Evolutionary conservation across 2,888 invertebrate species (phyloP).

Genomic region (Keiferia lycopersicella): DNA sequence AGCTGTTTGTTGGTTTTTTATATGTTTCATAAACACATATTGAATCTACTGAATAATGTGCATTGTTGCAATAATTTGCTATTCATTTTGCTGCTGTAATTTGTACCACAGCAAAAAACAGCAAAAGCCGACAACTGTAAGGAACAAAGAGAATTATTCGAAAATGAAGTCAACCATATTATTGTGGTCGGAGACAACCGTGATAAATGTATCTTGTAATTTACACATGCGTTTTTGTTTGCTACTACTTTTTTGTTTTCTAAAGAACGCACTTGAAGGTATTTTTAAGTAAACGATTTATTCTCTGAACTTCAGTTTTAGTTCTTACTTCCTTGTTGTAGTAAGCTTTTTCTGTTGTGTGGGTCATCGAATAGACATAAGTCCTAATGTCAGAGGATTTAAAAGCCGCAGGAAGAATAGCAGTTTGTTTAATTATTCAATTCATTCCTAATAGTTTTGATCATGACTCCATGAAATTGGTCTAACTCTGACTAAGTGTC

Average conservation of each 20-base stretch:
- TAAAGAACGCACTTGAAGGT: slow-evolving; percentile 39
- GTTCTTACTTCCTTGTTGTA: background rate
- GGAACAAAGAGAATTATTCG: slow-evolving; percentile 79
- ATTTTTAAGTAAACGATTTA: slow-evolving; percentile 25
- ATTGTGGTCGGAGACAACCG: slow-evolving; percentile 67
- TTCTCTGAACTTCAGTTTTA: slow-evolving; percentile 17
- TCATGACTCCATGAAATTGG: background rate
- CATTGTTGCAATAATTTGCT: too few relatives aligned
- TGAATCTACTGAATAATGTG: too few relatives aligned
- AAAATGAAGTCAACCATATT: slow-evolving; percentile 80
- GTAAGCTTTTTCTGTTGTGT: background rate
- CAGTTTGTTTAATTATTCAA: background rate
- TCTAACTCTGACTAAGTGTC: background rate
- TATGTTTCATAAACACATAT: too few relatives aligned
- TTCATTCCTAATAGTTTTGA: too few relatives aligned
- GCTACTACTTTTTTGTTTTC: slow-evolving; percentile 45
- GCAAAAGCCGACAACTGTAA: slow-evolving; percentile 55
- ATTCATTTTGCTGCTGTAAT: slow-evolving; percentile 30
- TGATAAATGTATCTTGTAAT: slow-evolving; percentile 75
- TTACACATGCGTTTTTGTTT: slow-evolving; percentile 68
- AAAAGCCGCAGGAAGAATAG: too few relatives aligned
- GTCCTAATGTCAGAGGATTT: too few relatives aligned
- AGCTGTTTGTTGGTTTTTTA: too few relatives aligned
- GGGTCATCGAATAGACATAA: background rate
- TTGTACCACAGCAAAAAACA: slow-evolving; percentile 52